These are phyloP conservation scores for Anolis apletophallus DNA, from an alignment of 2,797 vertebrate genomes.

Conservation along the genomic window DNA sequence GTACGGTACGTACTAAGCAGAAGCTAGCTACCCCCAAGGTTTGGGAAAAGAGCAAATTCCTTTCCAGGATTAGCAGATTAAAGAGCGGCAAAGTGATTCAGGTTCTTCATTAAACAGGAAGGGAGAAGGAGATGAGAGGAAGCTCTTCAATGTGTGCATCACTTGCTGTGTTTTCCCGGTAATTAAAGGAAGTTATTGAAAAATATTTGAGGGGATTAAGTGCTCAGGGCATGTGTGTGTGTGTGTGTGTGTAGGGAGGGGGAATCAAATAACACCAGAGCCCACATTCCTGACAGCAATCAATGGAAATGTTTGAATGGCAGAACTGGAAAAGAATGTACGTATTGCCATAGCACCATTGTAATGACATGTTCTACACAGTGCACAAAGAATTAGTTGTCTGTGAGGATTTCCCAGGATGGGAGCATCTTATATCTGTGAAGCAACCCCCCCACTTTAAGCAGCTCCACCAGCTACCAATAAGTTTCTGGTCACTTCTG, in stretches of 20 bases:
- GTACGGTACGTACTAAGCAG: conserved; percentile 71
- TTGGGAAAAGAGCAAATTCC: conserved; percentile 85
- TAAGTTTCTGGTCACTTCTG: too few species aligned
- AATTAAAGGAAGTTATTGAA: conserved; percentile 90
- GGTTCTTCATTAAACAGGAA: conserved; percentile 84
- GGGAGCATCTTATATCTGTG: not conserved
- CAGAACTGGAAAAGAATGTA: conserved; percentile 58
- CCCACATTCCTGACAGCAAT: conserved; percentile 72
- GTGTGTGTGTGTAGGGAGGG: conserved; percentile 43
- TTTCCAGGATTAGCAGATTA: conserved; percentile 89
- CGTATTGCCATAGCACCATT: conserved; percentile 60
- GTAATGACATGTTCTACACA: conserved; percentile 45
- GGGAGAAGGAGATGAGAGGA: conserved; percentile 68
- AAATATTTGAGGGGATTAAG: conserved; percentile 89
- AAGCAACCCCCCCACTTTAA: too few species aligned
- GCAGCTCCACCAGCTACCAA: too few species aligned
- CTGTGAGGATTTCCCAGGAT: conserved; percentile 42
- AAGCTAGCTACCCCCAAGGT: conserved; percentile 73
- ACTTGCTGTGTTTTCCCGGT: conserved; percentile 80
- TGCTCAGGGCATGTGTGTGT: conserved; percentile 70
- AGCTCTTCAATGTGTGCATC: conserved; percentile 75
- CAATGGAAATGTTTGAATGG: conserved; percentile 60
- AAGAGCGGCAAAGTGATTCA: conserved; percentile 86
- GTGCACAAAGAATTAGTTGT: conserved; percentile 43
- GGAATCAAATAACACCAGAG: conserved; percentile 70